Evolutionary conservation across 2,113 vertebrate species (phyloP).

Genomic region (Antennarius striatus): DNA sequence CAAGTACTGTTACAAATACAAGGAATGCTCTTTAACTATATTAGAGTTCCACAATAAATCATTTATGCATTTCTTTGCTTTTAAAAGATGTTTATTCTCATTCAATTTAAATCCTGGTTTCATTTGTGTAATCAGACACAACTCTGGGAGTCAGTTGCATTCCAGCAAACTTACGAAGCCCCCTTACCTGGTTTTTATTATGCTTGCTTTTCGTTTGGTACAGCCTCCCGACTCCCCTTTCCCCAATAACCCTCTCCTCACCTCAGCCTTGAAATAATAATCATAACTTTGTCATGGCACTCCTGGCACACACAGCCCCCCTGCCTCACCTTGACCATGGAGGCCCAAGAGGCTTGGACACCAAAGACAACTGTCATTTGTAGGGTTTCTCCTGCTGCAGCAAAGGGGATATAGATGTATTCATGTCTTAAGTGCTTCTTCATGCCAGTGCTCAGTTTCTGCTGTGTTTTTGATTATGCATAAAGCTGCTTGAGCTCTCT

Average conservation of each 20-base stretch:
- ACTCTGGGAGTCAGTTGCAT: conserved; percentile 51
- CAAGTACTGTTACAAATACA: too few relatives aligned
- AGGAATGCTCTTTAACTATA: too few relatives aligned
- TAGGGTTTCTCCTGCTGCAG: conserved; percentile 16
- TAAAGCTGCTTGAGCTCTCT: conserved; percentile 58
- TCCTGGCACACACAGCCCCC: conserved; percentile 35
- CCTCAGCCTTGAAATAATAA: conserved; percentile 69
- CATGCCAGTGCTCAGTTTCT: conserved; percentile 26
- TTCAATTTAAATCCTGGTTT: conserved; percentile 25
- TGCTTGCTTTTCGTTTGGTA: conserved; percentile 54
- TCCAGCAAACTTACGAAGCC: conserved; percentile 47
- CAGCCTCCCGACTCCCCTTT: conserved; percentile 12
- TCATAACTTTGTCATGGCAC: conserved; percentile 52
- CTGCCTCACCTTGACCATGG: conserved; percentile 20
- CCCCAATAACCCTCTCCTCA: conserved; percentile 53
- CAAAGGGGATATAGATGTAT: conserved; percentile 43
- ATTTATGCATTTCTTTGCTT: neutral
- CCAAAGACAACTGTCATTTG: conserved; percentile 56
- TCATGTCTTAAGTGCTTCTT: conserved; percentile 56
- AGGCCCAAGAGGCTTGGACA: conserved; percentile 31
- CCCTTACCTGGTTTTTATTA: conserved; percentile 77
- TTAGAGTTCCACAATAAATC: neutral
- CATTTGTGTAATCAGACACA: conserved; percentile 36
- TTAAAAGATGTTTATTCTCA: conserved; percentile 1
- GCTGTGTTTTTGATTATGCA: conserved; percentile 62